Evolutionary conservation across 2,797 vertebrate genomes (phyloP).

Genomic region (Bovichtus variegatus): DNA sequence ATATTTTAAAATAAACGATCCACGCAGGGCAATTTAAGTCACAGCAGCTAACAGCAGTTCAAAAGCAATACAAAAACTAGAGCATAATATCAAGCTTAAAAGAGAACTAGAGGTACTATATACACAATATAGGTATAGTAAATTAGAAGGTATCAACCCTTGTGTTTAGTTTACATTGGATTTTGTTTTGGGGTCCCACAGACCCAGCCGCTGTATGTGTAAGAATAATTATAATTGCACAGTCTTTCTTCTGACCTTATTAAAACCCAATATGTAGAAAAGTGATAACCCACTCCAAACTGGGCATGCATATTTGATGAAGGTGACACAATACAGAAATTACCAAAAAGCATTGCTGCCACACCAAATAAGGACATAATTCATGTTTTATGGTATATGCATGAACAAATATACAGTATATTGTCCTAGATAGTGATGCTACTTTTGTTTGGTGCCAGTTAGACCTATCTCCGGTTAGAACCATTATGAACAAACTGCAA

Average conservation of each 20-base stretch:
- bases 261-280: not conserved
- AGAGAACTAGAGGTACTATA: not conserved
- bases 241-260: not conserved
- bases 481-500: not conserved
- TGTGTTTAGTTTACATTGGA: not conserved
- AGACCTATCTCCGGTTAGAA: not conserved
- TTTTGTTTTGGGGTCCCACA: not conserved
- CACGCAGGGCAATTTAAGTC: not conserved
- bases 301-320: too few relatives aligned
- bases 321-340: not conserved
- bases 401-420: not conserved
- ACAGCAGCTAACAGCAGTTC: not conserved
- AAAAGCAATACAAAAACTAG: too few relatives aligned
- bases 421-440: not conserved
- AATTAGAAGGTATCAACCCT: not conserved
- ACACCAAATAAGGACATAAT: not conserved
- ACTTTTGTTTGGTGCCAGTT: not conserved
- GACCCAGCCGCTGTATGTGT: not conserved
- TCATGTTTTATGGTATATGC: not conserved
- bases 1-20: not conserved
- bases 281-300: not conserved
- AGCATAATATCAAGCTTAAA: not conserved
- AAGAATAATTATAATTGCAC: not conserved
- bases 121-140: not conserved
- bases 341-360: not conserved